These are phyloP conservation scores for Notolepis coatsorum DNA, from an alignment of 2,797 vertebrate species.

Conservation along the genomic window DNA sequence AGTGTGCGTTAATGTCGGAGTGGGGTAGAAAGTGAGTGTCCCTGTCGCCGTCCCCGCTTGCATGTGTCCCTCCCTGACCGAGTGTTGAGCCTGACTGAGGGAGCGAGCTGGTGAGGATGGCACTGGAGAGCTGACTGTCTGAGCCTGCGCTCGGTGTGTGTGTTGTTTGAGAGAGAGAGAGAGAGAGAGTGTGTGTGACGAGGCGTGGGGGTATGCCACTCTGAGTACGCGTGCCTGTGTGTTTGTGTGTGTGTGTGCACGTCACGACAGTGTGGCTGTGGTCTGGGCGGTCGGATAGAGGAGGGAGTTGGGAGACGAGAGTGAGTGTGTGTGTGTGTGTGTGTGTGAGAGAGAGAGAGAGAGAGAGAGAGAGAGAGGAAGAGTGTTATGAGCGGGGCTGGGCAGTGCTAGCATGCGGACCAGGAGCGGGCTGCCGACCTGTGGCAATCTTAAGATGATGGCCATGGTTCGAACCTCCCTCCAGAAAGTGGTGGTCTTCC, in stretches of 20 bases:
- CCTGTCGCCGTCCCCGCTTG: slow-evolving; percentile 49
- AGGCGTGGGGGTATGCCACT: slow-evolving; percentile 55
- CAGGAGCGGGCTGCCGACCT: slow-evolving; percentile 93
- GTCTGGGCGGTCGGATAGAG: slow-evolving; percentile 67
- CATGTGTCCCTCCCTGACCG: slow-evolving; percentile 1
- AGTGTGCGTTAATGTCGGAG: slow-evolving; percentile 65
- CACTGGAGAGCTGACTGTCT: slow-evolving; percentile 26
- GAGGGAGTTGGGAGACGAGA: slow-evolving; percentile 24
- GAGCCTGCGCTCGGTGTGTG: slow-evolving; percentile 44
- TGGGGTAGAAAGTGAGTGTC: slow-evolving; percentile 78
- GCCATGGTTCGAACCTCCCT: slow-evolving; percentile 99
- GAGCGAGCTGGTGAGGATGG: slow-evolving; percentile 42
- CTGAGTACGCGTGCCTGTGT: slow-evolving; percentile 18
- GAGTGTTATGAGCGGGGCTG: slow-evolving; percentile 77
- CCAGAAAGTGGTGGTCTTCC: slow-evolving; percentile 99
- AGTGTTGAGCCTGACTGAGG: background rate
- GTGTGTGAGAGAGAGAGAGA: slow-evolving; percentile 5
- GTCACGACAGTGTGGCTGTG: slow-evolving; percentile 76
- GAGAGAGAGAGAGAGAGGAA: background rate
- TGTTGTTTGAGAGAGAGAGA: too few species aligned
- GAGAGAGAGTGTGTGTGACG: slow-evolving; percentile 34
- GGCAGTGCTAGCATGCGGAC: slow-evolving; percentile 85
- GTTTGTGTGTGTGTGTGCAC: slow-evolving; percentile 46
- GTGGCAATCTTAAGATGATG: slow-evolving; percentile 99
- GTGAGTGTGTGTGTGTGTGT: too few species aligned